These are phyloP conservation scores for Spilarctia lutea DNA, from an alignment of 2,888 invertebrate genomes.

Conservation along the genomic window DNA sequence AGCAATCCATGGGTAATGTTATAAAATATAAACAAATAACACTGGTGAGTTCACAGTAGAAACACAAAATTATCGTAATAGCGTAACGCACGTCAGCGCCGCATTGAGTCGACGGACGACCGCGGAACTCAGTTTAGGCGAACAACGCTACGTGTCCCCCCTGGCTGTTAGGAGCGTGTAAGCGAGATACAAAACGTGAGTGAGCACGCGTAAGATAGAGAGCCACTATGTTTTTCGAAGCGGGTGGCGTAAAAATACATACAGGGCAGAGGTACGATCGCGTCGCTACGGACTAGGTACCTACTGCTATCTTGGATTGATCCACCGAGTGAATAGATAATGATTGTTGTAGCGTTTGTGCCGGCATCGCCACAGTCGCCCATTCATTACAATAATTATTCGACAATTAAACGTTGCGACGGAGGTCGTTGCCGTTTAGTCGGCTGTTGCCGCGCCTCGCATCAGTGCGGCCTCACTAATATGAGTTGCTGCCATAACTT, in stretches of 20 bases:
- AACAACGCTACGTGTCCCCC: constrained; percentile 79
- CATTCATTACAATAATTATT: constrained; percentile 78
- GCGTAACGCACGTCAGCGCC: constrained; percentile 84
- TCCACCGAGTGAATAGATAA: constrained; percentile 74
- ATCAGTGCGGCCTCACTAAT: constrained; percentile 38
- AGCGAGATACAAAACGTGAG: constrained; percentile 58
- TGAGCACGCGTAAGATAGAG: constrained; percentile 51
- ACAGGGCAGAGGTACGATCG: constrained; percentile 56
- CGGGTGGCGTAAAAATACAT: constrained; percentile 72
- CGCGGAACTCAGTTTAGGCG: constrained; percentile 75
- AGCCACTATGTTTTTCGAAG: constrained; percentile 62
- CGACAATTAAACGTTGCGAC: constrained; percentile 69
- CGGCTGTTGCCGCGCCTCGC: constrained; percentile 43
- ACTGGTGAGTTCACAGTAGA: constrained; percentile 78
- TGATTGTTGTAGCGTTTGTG: constrained; percentile 67
- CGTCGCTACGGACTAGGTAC: constrained; percentile 61
- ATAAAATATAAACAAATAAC: constrained; percentile 83
- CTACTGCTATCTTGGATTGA: constrained; percentile 71
- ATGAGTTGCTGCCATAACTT: constrained; percentile 27
- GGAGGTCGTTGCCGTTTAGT: constrained; percentile 72
- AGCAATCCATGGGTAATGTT: constrained; percentile 71
- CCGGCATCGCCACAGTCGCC: constrained; percentile 63
- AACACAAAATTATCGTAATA: constrained; percentile 70
- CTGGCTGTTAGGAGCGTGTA: constrained; percentile 64
- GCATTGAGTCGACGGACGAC: constrained; percentile 82